These are phyloP conservation scores for Thrips palmi DNA, from an alignment of 1,140 invertebrate species.

Conservation along the genomic window DNA sequence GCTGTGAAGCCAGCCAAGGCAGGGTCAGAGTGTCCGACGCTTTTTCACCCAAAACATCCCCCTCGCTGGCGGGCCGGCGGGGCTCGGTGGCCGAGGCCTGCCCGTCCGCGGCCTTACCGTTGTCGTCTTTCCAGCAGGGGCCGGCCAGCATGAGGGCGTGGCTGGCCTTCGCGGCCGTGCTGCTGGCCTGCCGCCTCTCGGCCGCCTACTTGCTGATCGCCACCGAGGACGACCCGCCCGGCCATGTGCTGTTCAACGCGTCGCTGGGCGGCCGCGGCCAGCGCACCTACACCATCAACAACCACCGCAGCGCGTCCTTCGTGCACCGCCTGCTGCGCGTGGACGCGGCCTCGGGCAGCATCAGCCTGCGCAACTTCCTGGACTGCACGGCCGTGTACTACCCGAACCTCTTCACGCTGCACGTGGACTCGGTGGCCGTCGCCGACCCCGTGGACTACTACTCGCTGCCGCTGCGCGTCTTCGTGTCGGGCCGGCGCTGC, in stretches of 20 bases:
- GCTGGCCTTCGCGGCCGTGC: too few species aligned
- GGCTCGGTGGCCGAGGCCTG: too few species aligned
- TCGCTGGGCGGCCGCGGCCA: constrained; percentile 52
- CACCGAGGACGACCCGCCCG: constrained; percentile 41
- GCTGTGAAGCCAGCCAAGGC: too few species aligned
- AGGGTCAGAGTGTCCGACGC: too few species aligned
- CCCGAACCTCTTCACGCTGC: constrained; percentile 65
- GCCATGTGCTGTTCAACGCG: constrained; percentile 59
- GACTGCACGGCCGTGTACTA: constrained; percentile 64
- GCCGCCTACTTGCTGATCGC: constrained; percentile 54
- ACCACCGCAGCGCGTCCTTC: constrained; percentile 58
- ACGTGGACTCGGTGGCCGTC: constrained; percentile 67
- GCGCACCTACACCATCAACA: constrained; percentile 45
- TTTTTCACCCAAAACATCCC: too few species aligned
- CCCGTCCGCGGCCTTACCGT: too few species aligned
- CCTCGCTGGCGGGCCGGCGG: too few species aligned
- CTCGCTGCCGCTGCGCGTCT: constrained; percentile 54
- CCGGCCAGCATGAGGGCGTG: too few species aligned
- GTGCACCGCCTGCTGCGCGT: constrained; percentile 58
- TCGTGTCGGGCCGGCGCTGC: constrained; percentile 57
- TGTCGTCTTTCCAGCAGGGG: too few species aligned
- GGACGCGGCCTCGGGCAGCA: constrained; percentile 48
- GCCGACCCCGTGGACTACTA: constrained; percentile 69
- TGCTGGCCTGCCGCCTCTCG: constrained; percentile 12
- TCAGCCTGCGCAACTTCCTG: constrained; percentile 50